Base-by-base conservation (phyloP, 2,113 vertebrate species). In the Stigmatopora argus region DNA sequence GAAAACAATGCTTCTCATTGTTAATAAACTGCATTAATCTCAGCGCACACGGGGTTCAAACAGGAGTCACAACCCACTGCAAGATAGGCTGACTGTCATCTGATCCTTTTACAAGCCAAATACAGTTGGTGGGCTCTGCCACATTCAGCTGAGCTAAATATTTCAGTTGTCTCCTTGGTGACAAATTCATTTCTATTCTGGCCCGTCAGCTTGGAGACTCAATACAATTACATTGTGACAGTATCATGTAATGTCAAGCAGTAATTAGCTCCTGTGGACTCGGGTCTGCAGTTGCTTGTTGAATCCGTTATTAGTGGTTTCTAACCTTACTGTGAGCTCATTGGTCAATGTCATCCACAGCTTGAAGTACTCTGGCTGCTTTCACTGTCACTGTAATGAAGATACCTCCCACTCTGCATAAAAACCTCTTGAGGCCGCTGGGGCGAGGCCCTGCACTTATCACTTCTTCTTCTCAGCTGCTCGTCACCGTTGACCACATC, bases 171-270 rank as follows among this genome's bases (percentile, higher is more conserved):
- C 83, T 77, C 84, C 80, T 19, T 69, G 78, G 78, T 56, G 81
- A 84, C 87, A 76, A 73, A 77, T 71, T 31, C 59, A 68, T 71
- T 80, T 79, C 83, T 85, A 81, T 86, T 79, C 78, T 44, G 19
- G 65, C 67, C 70, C 6, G 73, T 69, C 17, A 0, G 55, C 46
- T 69, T 77, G n/a, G 52, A 26, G 52, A 62, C 66, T 62, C 60
- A 56, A 67, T 17, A 34, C 31, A 65, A 41, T 49, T 64, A 66
- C 59, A 70, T 55, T 66, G 45, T 78, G 31, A 62, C 64, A 65
- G 57, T 41, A 23, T 46, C 6, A 12, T 61, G 64, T 46, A 10
- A 17, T 58, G 65, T 70, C n/a, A 78, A 48, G 51, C n/a, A 65
- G 34, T 68, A 60, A 70, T 67, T 47, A 62, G 6, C 34, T 34